Evolutionary conservation across 2,113 vertebrate species (phyloP).

Genomic region (Bettongia penicillata): DNA sequence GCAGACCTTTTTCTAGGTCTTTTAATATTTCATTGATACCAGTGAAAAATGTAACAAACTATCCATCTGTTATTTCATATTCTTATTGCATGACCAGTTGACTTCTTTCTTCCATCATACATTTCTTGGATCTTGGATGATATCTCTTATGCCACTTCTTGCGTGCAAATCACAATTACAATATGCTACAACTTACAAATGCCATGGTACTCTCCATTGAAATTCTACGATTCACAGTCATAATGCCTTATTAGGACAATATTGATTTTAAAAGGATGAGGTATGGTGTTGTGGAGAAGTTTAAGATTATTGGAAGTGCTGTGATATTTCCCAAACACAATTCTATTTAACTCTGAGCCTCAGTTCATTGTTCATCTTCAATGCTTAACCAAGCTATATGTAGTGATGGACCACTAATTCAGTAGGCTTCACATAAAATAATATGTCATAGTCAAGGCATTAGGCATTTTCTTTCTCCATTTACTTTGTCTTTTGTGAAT

Average conservation of each 20-base stretch:
- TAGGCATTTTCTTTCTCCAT: background rate
- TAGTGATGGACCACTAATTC: background rate
- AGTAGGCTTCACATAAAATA: background rate
- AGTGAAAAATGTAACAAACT: background rate
- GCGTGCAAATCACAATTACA: background rate
- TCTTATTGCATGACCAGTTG: background rate
- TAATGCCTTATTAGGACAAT: background rate
- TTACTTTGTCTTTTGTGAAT: background rate
- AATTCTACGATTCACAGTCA: background rate
- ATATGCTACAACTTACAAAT: background rate
- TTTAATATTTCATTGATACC: background rate
- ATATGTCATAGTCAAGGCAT: background rate
- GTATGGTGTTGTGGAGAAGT: background rate
- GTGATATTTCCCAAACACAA: background rate
- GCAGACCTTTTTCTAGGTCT: background rate
- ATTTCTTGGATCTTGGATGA: background rate
- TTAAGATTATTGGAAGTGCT: background rate
- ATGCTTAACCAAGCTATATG: background rate
- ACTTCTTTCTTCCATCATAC: background rate
- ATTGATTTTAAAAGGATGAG: background rate
- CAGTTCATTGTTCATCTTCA: background rate
- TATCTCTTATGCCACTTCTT: background rate
- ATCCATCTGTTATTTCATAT: background rate
- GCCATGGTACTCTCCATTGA: background rate
- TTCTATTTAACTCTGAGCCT: background rate